Evolutionary conservation across 2,797 vertebrate species (phyloP).

Genomic region (Coregonus sp.): DNA sequence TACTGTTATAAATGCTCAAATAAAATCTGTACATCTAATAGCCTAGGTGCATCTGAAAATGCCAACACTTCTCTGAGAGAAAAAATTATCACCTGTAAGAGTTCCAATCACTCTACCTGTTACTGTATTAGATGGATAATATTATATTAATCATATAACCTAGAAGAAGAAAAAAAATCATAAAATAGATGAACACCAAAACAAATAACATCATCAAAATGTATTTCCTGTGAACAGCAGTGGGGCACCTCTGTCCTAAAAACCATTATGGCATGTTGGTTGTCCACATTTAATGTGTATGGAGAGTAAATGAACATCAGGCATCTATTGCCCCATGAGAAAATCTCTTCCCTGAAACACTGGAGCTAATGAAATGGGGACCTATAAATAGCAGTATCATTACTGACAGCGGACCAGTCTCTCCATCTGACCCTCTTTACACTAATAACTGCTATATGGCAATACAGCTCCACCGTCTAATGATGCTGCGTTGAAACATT

Average conservation of each 20-base stretch:
- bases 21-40: slow-evolving; percentile 20
- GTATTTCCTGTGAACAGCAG: background rate
- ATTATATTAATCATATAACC: background rate
- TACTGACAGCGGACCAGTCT: slow-evolving; percentile 86
- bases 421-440: slow-evolving; percentile 89
- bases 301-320: slow-evolving; percentile 92
- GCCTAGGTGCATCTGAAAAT: slow-evolving; percentile 2
- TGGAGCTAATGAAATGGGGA: slow-evolving; percentile 95
- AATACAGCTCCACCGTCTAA: slow-evolving; percentile 70
- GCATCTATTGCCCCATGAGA: slow-evolving; percentile 90
- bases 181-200: background rate
- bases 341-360: slow-evolving; percentile 95
- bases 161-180: too few species aligned
- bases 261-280: slow-evolving; percentile 68
- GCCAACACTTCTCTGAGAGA: slow-evolving; percentile 10
- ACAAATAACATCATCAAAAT: slow-evolving; percentile 23
- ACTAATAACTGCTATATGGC: slow-evolving; percentile 85
- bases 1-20: slow-evolving; percentile 32
- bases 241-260: background rate
- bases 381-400: slow-evolving; percentile 97
- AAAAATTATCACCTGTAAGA: slow-evolving; percentile 55
- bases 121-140: background rate
- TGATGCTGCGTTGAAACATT: slow-evolving; percentile 76
- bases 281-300: slow-evolving; percentile 82
- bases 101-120: slow-evolving; percentile 4